Evolutionary conservation across 1,140 invertebrate genomes (phyloP).

Genomic region (Tribolium madens): DNA sequence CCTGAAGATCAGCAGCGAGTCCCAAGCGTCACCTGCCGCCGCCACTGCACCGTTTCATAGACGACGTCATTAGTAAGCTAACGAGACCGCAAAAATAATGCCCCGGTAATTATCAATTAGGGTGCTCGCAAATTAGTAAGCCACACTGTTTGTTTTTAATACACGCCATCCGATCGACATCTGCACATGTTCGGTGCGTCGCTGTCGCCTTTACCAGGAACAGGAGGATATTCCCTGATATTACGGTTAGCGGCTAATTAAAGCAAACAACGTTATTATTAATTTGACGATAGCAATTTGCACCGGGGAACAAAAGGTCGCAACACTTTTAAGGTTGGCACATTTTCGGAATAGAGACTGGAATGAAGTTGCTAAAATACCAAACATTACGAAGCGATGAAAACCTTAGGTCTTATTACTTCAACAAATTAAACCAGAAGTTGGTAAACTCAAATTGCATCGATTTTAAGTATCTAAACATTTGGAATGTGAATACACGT

Average conservation of each 20-base stretch:
- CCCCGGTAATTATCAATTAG: constrained; percentile 27
- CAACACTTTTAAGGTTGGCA: background rate
- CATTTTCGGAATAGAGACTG: background rate
- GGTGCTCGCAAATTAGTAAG: constrained; percentile 10
- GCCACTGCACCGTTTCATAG: background rate
- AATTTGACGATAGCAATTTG: background rate
- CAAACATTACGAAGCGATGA: background rate
- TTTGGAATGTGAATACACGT: background rate
- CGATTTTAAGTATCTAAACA: background rate
- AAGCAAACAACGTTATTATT: background rate
- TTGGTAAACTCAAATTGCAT: background rate
- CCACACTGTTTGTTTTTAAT: background rate
- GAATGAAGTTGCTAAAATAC: background rate
- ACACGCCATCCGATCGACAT: constrained; percentile 2
- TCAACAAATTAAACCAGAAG: background rate
- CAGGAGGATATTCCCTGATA: background rate
- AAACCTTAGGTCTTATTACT: background rate
- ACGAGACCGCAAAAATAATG: constrained; percentile 29
- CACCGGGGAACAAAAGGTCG: background rate
- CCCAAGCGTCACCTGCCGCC: background rate
- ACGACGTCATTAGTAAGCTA: constrained; percentile 18
- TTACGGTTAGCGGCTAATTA: background rate
- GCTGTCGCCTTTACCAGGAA: background rate
- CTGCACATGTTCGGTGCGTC: constrained; percentile 2
- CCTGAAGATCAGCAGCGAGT: background rate